Evolutionary conservation across 2,113 vertebrate species (phyloP).

Genomic region (Corythaeola cristata): DNA sequence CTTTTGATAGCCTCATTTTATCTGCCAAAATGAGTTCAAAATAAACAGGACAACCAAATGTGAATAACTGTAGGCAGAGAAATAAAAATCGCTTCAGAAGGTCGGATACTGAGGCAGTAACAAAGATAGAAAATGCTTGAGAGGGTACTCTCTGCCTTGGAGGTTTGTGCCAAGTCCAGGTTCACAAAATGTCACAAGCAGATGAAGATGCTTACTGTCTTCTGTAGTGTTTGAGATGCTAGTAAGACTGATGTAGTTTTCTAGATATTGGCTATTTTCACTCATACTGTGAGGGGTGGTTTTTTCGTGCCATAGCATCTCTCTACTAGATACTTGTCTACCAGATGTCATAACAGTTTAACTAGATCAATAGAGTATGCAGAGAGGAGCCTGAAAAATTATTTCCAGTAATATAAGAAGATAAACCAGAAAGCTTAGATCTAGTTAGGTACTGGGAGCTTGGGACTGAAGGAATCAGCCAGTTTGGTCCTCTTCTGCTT

Average conservation of each 20-base stretch:
- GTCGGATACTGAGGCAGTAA: not conserved
- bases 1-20: not conserved
- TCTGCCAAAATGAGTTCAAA: not conserved
- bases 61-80: not conserved
- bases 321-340: not conserved
- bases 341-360: not conserved
- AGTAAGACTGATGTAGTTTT: not conserved
- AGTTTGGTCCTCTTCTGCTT: not conserved
- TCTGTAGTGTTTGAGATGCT: not conserved
- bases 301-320: not conserved
- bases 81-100: not conserved
- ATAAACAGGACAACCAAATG: not conserved
- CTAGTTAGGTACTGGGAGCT: not conserved
- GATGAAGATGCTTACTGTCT: not conserved
- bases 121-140: not conserved
- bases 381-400: not conserved
- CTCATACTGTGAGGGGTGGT: fast-evolving
- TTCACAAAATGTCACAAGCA: not conserved
- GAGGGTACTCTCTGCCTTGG: not conserved
- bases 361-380: not conserved
- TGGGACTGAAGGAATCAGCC: not conserved
- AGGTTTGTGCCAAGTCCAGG: not conserved
- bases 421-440: not conserved
- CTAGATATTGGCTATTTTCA: not conserved
- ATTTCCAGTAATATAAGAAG: not conserved